Base-by-base conservation (phyloP, 1,140 invertebrate genomes). In the Dinoponera quadriceps region DNA sequence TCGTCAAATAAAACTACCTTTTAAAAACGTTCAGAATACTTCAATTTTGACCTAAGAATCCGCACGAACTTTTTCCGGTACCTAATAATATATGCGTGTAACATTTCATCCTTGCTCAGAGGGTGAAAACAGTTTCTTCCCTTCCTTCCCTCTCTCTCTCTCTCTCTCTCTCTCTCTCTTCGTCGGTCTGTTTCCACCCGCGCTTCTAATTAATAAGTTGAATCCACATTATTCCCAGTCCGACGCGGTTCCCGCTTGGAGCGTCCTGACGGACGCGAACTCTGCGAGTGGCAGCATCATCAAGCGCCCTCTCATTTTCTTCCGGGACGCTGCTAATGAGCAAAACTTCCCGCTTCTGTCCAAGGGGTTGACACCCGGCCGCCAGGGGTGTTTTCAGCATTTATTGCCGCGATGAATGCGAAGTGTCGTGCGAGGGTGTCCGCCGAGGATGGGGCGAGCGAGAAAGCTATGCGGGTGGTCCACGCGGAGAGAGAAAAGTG, bases 161-260 rank as follows among this genome's bases (percentile, higher is more conserved):
- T 49, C 11, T n/a, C 22, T 68, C 14, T 68, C 44, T 69, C 25
- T n/a, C 11, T 20, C 2, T 55, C 54, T 55, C 54, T 55, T 9
- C 0, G 29, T 33, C 38, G 7, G 38, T 44, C 7, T 44, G 38
- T 44, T 20, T 55, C 54, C n/a, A n/a, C 22, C 54, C 22, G 3
- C 13, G 9, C 5, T 20, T 18, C 33, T 84, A 86, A 86, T 84
- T 87, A 87, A 87, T 83, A 86, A 87, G 38, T 51, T 65, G 66
- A 65, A 81, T 20, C 20, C 7, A n/a, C 16, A 20, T 74, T 57
- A 71, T 71, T 71, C 44, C 13, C 18, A 63, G 27, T 63, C 49
- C 54, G 78, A 68, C 65, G 54, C 49, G 72, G 55, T 51, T 75
- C n/a, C n/a, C 25, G 44, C 20, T 20, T 9, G 38, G 13, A 38